Evolutionary conservation across 1,140 invertebrate genomes (phyloP), one percentile per base, ranked within the genome.

Genomic region (Pararge aegeria): DNA sequence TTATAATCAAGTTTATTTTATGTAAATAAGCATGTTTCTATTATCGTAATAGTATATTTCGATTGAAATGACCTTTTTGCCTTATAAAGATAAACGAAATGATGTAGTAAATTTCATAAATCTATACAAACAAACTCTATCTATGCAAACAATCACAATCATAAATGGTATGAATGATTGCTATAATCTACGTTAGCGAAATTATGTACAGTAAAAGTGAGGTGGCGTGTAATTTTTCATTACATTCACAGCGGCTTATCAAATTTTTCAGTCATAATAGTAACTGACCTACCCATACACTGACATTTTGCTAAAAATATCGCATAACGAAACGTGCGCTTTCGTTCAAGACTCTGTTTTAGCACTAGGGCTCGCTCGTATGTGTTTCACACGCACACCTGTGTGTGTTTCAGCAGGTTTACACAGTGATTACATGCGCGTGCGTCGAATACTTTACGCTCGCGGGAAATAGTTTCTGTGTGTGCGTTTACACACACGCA

Each of bases 271-370:
- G 79, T 83, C 75, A 81, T 75, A 83, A 81, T 80, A 80, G 70
- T 78, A 77, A 80, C 81, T 82, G 83, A 86, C 85, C 83, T 86
- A 86, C 73, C 70, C 73, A 65, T 78, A 79, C 75, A 67, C 66
- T 70, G 67, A 73, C 69, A 79, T 72, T 78, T 83, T 51, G 75
- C 80, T 88, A 83, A 86, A 87, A 80, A 83, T 86, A 85, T 68
- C 56, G 63, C 66, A 59, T 56, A 48, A 69, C 66, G 57, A 78
- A 76, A 71, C 74, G 76, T 77, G 72, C 72, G 74, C 75, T 80
- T 86, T 86, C 80, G 80, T 84, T 80, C 72, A 78, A 75, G 66
- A 75, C 50, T 73, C 61, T 63, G 75, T 74, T 73, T 78, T 71
- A 73, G 60, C 63, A 62, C 58, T 70, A 68, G 56, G 42, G 55